Evolutionary conservation across 2,888 invertebrate genomes (phyloP).

Genomic region (Tanypteryx hageni): DNA sequence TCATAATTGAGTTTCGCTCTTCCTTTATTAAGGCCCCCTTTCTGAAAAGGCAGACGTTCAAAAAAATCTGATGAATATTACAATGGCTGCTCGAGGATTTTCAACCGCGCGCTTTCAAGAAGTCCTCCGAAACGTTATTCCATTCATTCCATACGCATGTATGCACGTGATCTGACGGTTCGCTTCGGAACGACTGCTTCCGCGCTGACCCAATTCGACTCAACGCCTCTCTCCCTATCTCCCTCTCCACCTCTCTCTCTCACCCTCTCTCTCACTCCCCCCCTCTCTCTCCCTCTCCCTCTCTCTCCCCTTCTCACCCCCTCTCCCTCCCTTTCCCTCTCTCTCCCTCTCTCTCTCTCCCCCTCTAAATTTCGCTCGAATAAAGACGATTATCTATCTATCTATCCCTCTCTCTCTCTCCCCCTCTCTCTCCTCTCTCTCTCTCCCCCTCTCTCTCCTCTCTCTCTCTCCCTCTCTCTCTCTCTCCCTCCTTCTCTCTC

Average conservation of each 20-base stretch:
- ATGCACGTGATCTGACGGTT: neutral
- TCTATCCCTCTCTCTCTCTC: neutral
- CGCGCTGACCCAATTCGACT: neutral
- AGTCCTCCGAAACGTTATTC: neutral
- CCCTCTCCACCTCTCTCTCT: neutral
- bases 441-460: neutral
- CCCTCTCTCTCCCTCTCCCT: neutral
- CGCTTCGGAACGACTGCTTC: neutral
- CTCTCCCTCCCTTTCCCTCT: neutral
- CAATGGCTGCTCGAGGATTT: neutral
- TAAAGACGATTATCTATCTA: no score
- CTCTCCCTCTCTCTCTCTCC: neutral
- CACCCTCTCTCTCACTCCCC: neutral
- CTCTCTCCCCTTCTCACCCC: neutral
- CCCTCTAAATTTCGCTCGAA: no score
- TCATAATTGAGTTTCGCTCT: constrained; percentile 8
- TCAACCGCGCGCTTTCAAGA: neutral
- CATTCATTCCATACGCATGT: neutral
- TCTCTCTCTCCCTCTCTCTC: neutral
- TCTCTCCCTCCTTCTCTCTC: neutral
- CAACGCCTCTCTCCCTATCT: no score
- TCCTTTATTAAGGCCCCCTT: neutral
- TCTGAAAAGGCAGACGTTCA: neutral
- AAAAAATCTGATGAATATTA: constrained; percentile 29
- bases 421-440: neutral